Evolutionary conservation across 2,113 vertebrate species (phyloP).

Genomic region (Bubalus kerabau): DNA sequence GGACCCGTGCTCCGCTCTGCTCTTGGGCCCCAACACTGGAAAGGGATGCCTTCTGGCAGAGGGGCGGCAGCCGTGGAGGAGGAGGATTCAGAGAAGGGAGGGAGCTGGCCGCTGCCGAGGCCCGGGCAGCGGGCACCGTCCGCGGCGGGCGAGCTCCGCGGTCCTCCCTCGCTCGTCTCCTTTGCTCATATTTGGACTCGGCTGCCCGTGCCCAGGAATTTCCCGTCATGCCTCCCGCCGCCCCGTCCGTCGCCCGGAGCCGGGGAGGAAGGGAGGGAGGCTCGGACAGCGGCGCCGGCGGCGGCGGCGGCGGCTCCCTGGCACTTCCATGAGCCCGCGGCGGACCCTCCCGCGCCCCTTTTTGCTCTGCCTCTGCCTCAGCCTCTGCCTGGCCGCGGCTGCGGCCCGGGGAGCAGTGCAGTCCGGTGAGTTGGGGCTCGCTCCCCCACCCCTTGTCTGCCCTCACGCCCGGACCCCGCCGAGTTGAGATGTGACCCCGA

Average conservation of each 20-base stretch:
- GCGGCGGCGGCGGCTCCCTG: background rate
- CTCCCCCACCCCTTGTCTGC: background rate
- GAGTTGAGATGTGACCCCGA: background rate
- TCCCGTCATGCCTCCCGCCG: constrained; percentile 85
- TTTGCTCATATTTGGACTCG: constrained; percentile 88
- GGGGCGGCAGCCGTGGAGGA: background rate
- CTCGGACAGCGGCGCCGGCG: constrained; percentile 40
- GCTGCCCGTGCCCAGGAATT: constrained; percentile 83
- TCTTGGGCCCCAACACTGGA: background rate
- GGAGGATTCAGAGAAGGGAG: background rate
- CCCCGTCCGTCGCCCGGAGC: constrained; percentile 74
- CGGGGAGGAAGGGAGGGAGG: constrained; percentile 53
- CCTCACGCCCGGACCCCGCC: background rate
- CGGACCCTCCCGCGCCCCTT: constrained; percentile 56
- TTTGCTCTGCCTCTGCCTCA: constrained; percentile 22
- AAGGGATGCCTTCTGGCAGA: background rate
- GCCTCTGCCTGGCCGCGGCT: constrained; percentile 44
- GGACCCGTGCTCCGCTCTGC: background rate
- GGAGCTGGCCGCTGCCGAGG: constrained; percentile 19
- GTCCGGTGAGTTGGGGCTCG: constrained; percentile 50
- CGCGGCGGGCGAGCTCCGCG: constrained; percentile 39
- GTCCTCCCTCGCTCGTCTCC: constrained; percentile 50
- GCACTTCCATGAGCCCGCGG: constrained; percentile 32
- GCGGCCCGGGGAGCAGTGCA: constrained; percentile 1
- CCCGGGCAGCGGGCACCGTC: constrained; percentile 40